Evolutionary conservation across 64 coral and sea anemone genomes (phyloP), one percentile per base, ranked within the genome.

Genomic region (Astreopora myriophthalma): DNA sequence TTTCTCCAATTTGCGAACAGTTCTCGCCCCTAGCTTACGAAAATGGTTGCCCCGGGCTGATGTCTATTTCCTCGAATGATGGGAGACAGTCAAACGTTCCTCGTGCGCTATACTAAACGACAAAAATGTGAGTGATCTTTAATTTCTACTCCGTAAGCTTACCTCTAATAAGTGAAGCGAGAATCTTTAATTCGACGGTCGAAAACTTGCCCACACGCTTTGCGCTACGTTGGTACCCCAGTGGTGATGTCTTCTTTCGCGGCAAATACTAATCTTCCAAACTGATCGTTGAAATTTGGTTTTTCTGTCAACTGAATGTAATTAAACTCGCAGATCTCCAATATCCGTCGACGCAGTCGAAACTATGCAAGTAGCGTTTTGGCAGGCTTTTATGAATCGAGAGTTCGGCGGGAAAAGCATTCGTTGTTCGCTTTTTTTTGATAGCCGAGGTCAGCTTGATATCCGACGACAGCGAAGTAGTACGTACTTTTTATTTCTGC

Each of bases 61-160:
- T 83, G 79, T 65, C 16, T 32, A 23, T 9, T 30, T 37, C 36
- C 11, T 25, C 33, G 11, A 65, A 57, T 65, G 30, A 83, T 83
- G 79, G 79, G 79, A 38, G 79, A 83, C 34, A 83, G 22, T 22
- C 79, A 92, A 26, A 92, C 90, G 11, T 92, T 92, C 74, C 80
- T 92, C 20, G 90, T 92, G 5, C 90, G 90, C 0, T 92, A 80
- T 81, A 92, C 90, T 33, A 82, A 92, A 75, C 69, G 90, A 14
- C 79, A 92, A 35, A 92, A 92, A 68, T 92, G 90, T 92, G 86
- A 92, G 90, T 92, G 72, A 25, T 52, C 36, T 65, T 17, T 17
- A 65, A 25, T 60, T 63, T 64, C 2, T n/a, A 35, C 57, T 83
- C 39, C 12, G 65, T n/a, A n/a, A n/a, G n/a, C n/a, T n/a, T n/a